Evolutionary conservation across 2,888 invertebrate genomes (phyloP).

Genomic region (Beris chalybata): DNA sequence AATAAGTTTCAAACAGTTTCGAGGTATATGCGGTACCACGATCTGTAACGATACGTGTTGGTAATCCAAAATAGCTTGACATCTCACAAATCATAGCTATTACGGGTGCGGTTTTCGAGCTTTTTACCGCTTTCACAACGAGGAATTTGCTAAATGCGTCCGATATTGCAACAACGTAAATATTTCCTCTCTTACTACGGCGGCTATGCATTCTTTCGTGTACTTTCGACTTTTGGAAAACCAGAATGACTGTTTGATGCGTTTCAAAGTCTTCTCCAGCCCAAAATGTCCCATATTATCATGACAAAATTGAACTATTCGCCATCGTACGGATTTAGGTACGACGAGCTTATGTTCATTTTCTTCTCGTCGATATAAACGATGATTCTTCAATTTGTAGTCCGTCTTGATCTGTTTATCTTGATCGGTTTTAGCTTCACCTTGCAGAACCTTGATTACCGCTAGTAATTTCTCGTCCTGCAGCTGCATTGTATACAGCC

Average conservation of each 20-base stretch:
- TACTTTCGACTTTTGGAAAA: slow-evolving; percentile 38
- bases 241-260: slow-evolving; percentile 40
- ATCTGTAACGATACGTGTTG: slow-evolving; percentile 42
- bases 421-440: slow-evolving; percentile 10
- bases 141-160: slow-evolving; percentile 38
- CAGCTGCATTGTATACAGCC: slow-evolving; percentile 39
- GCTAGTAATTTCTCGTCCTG: slow-evolving; percentile 33
- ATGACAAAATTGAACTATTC: slow-evolving; percentile 39
- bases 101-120: slow-evolving; percentile 40
- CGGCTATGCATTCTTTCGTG: slow-evolving; percentile 38
- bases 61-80: slow-evolving; percentile 43
- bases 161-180: slow-evolving; percentile 35
- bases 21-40: slow-evolving; percentile 44
- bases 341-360: slow-evolving; percentile 36
- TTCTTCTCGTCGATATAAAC: slow-evolving; percentile 34
- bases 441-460: slow-evolving; percentile 33
- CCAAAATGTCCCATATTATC: slow-evolving; percentile 43
- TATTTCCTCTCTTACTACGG: slow-evolving; percentile 36
- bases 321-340: slow-evolving; percentile 38
- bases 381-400: slow-evolving; percentile 33
- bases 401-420: slow-evolving; percentile 35
- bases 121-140: slow-evolving; percentile 35
- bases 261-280: slow-evolving; percentile 40
- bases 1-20: slow-evolving; percentile 41
- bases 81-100: slow-evolving; percentile 37